These are phyloP conservation scores for Leptobrachium leishanense DNA, from an alignment of 2,113 vertebrate species.

Conservation along the genomic window DNA sequence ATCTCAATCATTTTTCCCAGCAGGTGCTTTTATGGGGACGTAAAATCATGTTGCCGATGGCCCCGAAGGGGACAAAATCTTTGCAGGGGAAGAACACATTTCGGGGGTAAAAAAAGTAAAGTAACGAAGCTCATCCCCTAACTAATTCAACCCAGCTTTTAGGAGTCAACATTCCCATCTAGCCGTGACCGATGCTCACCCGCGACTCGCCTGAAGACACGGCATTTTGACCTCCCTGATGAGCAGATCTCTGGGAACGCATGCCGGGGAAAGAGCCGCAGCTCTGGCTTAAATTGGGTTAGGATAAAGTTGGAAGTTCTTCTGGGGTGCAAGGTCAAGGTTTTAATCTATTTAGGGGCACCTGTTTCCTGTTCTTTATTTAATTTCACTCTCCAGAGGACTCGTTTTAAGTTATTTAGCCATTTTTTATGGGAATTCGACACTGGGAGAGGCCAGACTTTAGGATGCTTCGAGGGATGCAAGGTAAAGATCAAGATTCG, in stretches of 20 bases:
- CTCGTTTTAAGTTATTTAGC: constrained; percentile 40
- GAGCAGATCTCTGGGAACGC: neutral
- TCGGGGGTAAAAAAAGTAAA: neutral
- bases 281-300: constrained; percentile 53
- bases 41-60: neutral
- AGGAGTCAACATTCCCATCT: neutral
- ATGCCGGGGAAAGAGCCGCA: constrained; percentile 30
- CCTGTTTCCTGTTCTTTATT: constrained; percentile 59
- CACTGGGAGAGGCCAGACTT: neutral
- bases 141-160: constrained; percentile 55
- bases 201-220: constrained; percentile 10
- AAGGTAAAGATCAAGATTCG: neutral
- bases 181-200: neutral
- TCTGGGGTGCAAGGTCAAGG: constrained; percentile 51
- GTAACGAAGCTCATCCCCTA: constrained; percentile 30
- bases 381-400: constrained; percentile 47
- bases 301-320: constrained; percentile 43
- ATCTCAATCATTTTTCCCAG: neutral
- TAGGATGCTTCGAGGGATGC: neutral
- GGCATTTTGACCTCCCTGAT: neutral
- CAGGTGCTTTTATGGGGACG: neutral
- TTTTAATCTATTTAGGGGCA: constrained; percentile 53
- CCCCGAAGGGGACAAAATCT: constrained; percentile 40
- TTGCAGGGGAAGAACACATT: neutral
- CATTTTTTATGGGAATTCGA: constrained; percentile 13